Evolutionary conservation across 2,888 invertebrate species (phyloP), one percentile per base, ranked within the genome.

Genomic region (Troides aeacus): DNA sequence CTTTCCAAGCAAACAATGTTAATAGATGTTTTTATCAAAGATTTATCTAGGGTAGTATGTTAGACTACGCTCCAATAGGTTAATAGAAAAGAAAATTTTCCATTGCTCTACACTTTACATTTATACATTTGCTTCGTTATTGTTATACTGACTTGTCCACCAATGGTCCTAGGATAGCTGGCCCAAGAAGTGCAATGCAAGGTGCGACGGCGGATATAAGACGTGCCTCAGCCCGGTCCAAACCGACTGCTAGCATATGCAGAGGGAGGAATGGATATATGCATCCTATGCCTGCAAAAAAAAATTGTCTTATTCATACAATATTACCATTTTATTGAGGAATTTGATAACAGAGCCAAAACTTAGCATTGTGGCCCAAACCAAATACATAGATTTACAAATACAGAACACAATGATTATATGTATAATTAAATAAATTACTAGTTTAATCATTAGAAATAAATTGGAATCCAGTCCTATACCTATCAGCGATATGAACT

Each of bases 261-360:
- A 96, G 92, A 23, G 96, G 95, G 73, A 98, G 94, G 87, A 97
- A 96, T 10, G 97, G 96, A 79, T 96, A 95, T 73, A 98, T 93
- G 77, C 96, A 96, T 74, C 97, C 97, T 79, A 97, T 91, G 76
- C 96, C 97, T 97, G 87, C 64, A 82, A 70, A 72, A 73, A n/a
- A 53, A 53, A 6, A 17, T 46, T 15, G 4, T 53, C 18, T 18
- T 8, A 53, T 53, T 53, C n/a, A n/a, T 8, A 18, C 18, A 53
- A 53, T 5, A 53, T n/a, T 18, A 6, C 2, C n/a, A 53, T n/a
- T 18, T n/a, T 18, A 53, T 53, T n/a, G 7, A 5, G 18, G 7
- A 18, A 53, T 18, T 53, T 53, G 18, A n/a, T 18, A 53, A 53
- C 7, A 53, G 8, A 3, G n/a, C n/a, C 5, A 15, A 50, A 39